Evolutionary conservation across 2,113 vertebrate genomes (phyloP).

Genomic region (Capra hircus): DNA sequence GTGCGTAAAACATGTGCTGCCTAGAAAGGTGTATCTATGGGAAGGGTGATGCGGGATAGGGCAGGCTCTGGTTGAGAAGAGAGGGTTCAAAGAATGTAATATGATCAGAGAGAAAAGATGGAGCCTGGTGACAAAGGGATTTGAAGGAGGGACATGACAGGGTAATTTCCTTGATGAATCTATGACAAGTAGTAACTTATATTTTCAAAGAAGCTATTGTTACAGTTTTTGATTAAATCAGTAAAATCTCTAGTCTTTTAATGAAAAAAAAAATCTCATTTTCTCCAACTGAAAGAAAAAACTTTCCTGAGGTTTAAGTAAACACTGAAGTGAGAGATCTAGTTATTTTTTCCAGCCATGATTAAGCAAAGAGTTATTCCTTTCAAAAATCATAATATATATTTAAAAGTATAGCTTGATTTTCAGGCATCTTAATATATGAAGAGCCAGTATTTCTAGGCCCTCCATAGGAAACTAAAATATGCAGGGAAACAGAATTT

Average conservation of each 20-base stretch:
- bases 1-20: not conserved
- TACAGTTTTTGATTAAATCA: slow-evolving; percentile 44
- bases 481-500: not conserved
- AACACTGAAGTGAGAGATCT: not conserved
- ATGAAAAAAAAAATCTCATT: not conserved
- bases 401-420: not conserved
- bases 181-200: not conserved
- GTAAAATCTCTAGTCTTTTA: not conserved
- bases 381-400: not conserved
- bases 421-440: not conserved
- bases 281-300: not conserved
- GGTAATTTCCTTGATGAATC: not conserved
- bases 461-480: not conserved
- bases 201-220: slow-evolving; percentile 35
- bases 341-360: not conserved
- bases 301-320: not conserved
- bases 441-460: not conserved
- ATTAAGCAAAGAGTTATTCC: slow-evolving; percentile 12
- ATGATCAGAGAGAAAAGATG: not conserved
- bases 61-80: not conserved
- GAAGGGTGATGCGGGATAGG: accelerated
- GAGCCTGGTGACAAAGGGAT: not conserved
- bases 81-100: not conserved
- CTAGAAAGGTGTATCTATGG: not conserved
- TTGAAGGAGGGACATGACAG: not conserved